phyloP scores from a whole-genome alignment of 1,140 invertebrate genomes.

The Portunus trituberculatus region DNA sequence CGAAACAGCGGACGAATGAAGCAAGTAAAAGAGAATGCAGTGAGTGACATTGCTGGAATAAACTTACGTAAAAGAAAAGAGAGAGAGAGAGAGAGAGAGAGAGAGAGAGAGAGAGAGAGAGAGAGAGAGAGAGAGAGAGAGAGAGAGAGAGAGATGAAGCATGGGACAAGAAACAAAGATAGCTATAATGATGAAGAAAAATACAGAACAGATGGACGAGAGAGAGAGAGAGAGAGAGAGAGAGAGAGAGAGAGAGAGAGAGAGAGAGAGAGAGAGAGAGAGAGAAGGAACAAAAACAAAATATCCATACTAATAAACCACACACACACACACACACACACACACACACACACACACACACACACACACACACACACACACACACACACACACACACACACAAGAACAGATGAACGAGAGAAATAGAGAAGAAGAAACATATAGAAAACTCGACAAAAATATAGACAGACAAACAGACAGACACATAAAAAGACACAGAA shows the following conservation, averaged over 20 bases:
- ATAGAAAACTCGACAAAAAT: neutral
- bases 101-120: slow-evolving; percentile 18
- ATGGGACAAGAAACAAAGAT: neutral
- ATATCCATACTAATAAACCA: too few species aligned
- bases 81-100: neutral
- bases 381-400: too few species aligned
- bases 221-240: slow-evolving; percentile 25
- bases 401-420: neutral
- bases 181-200: neutral
- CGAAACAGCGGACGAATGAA: neutral
- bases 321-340: too few species aligned
- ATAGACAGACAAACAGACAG: neutral
- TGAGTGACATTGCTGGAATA: neutral
- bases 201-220: neutral
- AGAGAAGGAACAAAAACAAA: neutral
- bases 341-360: too few species aligned
- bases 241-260: neutral
- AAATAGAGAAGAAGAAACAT: neutral
- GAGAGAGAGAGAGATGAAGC: too few species aligned
- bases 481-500: neutral
- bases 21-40: neutral
- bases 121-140: slow-evolving; percentile 15
- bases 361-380: too few species aligned
- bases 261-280: slow-evolving; percentile 34
- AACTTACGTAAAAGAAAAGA: neutral